Base-by-base conservation (phyloP, 2,797 vertebrate species). In the Myiotriccus ornatus region DNA sequence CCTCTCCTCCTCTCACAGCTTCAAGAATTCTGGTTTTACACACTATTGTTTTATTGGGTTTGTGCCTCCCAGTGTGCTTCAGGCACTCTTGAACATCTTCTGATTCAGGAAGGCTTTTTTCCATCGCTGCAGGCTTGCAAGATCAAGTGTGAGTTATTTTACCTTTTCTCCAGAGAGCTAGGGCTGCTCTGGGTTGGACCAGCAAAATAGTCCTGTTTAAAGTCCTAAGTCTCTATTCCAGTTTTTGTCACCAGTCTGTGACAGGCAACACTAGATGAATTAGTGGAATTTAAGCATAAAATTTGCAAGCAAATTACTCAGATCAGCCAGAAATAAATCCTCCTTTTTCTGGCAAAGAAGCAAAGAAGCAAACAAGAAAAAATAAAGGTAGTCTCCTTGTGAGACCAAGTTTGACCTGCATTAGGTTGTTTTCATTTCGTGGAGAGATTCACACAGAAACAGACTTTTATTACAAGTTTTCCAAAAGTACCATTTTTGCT, bases 21-120 rank as follows among this genome's bases (percentile, higher is more conserved):
- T 78, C 76, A 79, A 87, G 55, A 27, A 17, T 47, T 81, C 73
- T 73, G 78, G 0, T 75, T 83, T 81, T 75, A 81, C 57, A 50
- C 34, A 10, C 37, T 47, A 35, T 28, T 85, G 78, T 77, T 92
- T 85, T 76, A 81, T n/a, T 92, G 25, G 27, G 5, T 70, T 92
- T 69, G 59, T 94, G 94, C 92, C 89, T 92, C 59, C 44, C 37
- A 79, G 84, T 60, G 41, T 88, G 89, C 89, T 96, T 76, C 59
- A 78, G 89, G 79, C 69, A 28, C 35, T 91, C 65, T 41, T 56
- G 73, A 91, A 49, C 32, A 84, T 50, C 43, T 63, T 94, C 27
- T 96, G 65, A 91, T 92, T 76, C 69, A 67, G 89, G 52, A 88
- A 67, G 87, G 14, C 6, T 90, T 91, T 83, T 87, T 85, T 60